phyloP scores from a whole-genome alignment of 2,797 vertebrate species.

The Manis pentadactyla region DNA sequence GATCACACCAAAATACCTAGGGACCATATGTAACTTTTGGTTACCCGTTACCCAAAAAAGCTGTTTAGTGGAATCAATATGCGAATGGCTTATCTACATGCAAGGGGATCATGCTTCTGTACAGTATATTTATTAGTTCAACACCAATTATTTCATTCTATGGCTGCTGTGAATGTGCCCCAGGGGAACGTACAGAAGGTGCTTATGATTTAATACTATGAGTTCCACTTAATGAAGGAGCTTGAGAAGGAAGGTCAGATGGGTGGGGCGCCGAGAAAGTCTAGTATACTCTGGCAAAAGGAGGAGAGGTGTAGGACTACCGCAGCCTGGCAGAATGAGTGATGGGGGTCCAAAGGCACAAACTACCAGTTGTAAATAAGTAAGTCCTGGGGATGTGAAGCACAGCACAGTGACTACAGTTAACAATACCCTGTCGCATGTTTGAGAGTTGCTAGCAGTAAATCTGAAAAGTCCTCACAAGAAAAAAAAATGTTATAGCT shows the following conservation, averaged over 20 bases:
- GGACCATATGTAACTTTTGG: not conserved
- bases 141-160: not conserved
- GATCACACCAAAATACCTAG: not conserved
- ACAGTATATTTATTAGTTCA: not conserved
- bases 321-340: not conserved
- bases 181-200: not conserved
- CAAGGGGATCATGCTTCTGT: not conserved
- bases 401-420: not conserved
- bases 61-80: not conserved
- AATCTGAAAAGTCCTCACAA: not conserved
- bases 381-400: not conserved
- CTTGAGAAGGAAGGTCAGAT: not conserved
- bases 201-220: not conserved
- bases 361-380: not conserved
- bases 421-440: not conserved
- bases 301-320: not conserved
- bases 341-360: not conserved
- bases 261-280: not conserved
- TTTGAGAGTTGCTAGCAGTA: not conserved
- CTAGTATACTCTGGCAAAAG: not conserved
- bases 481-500: not conserved
- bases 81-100: not conserved
- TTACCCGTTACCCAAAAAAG: not conserved
- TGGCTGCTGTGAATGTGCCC: not conserved
- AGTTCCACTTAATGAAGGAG: not conserved